Conservation (phyloP, 2,797 vertebrate genomes). For the Schizopygopsis malacanthus region DNA sequence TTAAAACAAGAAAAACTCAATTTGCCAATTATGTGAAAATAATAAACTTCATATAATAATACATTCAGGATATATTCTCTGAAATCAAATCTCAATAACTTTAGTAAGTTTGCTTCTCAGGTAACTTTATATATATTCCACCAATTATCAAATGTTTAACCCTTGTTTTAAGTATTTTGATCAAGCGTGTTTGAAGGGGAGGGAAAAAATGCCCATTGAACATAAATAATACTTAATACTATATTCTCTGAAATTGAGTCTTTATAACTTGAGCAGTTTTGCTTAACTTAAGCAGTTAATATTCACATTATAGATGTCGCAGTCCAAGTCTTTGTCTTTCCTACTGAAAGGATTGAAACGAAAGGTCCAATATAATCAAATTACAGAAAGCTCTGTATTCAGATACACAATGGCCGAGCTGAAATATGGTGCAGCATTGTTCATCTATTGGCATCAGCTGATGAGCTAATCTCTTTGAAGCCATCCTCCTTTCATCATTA, state of each 20-base stretch:
- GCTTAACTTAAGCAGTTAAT: background rate
- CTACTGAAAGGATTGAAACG: conserved; percentile 50
- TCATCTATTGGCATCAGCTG: conserved; percentile 72
- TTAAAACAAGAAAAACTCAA: background rate
- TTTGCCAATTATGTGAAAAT: background rate
- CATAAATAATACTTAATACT: background rate
- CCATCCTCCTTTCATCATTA: conserved; percentile 74
- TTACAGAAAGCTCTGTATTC: conserved; percentile 62
- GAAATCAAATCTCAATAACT: background rate
- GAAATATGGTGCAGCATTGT: conserved; percentile 68
- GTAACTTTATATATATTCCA: background rate
- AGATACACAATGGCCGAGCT: conserved; percentile 64
- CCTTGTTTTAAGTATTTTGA: too few species aligned
- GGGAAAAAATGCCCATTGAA: background rate
- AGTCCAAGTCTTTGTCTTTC: conserved; percentile 52
- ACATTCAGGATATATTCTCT: too few species aligned
- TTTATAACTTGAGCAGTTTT: background rate
- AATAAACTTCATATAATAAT: background rate
- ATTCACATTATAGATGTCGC: conserved; percentile 51
- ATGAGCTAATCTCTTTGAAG: conserved; percentile 78
- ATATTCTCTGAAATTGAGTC: background rate
- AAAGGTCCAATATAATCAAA: conserved; percentile 63
- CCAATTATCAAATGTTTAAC: background rate
- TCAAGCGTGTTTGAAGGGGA: too few species aligned
- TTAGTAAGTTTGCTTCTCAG: background rate